A percentile compares a stretch with the other conserved stretches of the same genome.
Evolutionary conservation across 1,140 invertebrate species (phyloP).

Genomic region (Ylistrum balloti): DNA sequence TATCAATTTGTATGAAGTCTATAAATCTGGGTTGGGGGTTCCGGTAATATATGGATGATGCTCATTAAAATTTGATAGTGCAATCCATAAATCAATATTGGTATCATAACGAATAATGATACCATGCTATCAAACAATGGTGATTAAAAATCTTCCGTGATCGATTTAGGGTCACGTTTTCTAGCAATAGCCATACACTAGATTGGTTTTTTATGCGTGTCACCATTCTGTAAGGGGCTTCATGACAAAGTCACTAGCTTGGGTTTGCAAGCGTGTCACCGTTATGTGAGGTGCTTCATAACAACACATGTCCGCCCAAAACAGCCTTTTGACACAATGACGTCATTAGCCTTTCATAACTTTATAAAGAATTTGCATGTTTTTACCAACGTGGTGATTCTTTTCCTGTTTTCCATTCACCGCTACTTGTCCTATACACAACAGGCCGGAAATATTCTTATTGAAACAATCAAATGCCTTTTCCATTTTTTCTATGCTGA

Average conservation of each 20-base stretch:
- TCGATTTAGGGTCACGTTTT: neutral
- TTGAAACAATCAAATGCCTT: neutral
- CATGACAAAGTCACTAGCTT: neutral
- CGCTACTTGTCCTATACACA: neutral
- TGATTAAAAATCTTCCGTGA: neutral
- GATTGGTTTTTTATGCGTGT: neutral
- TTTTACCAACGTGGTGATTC: neutral
- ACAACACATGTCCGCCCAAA: conserved; percentile 12
- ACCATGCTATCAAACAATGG: neutral
- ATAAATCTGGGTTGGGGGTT: too few species aligned
- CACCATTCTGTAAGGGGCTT: neutral
- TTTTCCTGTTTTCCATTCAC: neutral
- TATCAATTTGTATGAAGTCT: too few species aligned
- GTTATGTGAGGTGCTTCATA: neutral
- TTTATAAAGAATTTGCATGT: conserved; percentile 27
- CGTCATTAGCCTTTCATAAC: neutral
- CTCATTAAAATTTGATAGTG: too few species aligned
- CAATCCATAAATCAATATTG: too few species aligned
- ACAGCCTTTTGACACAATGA: conserved; percentile 13
- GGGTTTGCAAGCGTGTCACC: neutral
- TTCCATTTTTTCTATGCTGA: neutral
- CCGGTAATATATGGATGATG: too few species aligned
- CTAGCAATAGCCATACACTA: neutral
- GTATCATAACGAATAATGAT: too few species aligned
- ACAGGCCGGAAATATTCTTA: neutral